A percentile compares a stretch with the other conserved stretches of the same genome.
These are phyloP conservation scores for Arremon brunneinucha DNA, from an alignment of 2,797 vertebrate genomes.

Conservation along the genomic window DNA sequence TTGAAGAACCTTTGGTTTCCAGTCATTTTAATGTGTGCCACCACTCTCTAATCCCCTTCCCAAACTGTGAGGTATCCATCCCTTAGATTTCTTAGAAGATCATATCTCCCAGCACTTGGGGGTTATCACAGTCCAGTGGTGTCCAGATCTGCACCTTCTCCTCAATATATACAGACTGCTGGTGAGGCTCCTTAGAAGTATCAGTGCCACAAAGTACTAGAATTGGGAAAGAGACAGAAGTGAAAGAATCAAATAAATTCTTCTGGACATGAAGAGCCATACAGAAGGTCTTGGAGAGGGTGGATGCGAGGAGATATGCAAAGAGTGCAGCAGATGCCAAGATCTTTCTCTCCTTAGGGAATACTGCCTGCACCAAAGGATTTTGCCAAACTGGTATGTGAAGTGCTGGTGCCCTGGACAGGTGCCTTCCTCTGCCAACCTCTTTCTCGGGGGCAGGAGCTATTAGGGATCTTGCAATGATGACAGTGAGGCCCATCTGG, in stretches of 20 bases:
- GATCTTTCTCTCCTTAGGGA: neutral
- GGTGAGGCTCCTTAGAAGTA: neutral
- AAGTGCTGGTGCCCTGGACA: neutral
- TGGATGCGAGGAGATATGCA: neutral
- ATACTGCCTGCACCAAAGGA: neutral
- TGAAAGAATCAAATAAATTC: neutral
- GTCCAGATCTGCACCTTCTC: neutral
- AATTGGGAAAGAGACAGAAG: neutral
- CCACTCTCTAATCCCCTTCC: neutral
- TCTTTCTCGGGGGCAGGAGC: rapidly evolving
- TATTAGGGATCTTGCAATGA: neutral
- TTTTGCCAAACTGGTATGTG: neutral
- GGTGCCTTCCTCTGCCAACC: neutral
- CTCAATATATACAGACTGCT: rapidly evolving
- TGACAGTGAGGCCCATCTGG: neutral
- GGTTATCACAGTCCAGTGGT: neutral
- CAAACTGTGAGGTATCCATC: neutral
- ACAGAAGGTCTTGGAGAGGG: neutral
- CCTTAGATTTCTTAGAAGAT: neutral
- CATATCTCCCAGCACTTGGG: neutral
- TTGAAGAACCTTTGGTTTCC: neutral
- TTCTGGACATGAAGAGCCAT: neutral
- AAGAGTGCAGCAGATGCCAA: neutral
- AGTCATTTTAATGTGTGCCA: neutral
- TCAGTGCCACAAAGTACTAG: neutral